Base-by-base conservation (phyloP, 2,113 vertebrate species). In the Macrotus californicus region DNA sequence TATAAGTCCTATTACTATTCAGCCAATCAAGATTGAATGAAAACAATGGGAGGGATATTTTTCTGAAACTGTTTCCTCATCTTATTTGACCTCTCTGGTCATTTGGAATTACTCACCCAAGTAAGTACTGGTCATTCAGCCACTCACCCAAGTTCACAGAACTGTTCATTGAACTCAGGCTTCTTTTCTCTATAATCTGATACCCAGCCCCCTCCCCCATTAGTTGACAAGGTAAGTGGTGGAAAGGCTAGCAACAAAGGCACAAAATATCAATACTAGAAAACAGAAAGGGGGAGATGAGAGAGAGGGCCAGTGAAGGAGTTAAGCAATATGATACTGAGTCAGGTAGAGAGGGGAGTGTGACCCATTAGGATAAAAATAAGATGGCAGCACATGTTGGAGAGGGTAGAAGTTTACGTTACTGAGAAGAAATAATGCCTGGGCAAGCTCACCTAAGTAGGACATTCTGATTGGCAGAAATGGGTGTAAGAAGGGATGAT, bases 381-480 rank as follows among this genome's bases (percentile, higher is more conserved):
- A 80, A 96, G 93, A 96, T 82, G 95, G 96, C 6, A 67, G 50
- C 77, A 52, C 39, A 48, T 76, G 92, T 75, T 77, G 70, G 84
- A 80, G 85, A 82, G 36, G 39, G 39, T 48, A 89, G 77, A 69
- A 94, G 86, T 91, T 52, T 80, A 29, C 7, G 24, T 75, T 95
- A 31, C 87, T 46, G 70, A 93, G 89, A 81, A 94, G 94, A 97
- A 96, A 86, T 48, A 95, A 91, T 72, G 67, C 66, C 76, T 1
- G 19, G 93, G 76, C 43, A 81, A 91, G 64, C 48, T n/a, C 34
- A 0, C 8, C 36, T 56, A 97, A 96, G 95, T 92, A 97, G 96
- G 95, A 87, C 97, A 95, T 85, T 93, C 73, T 96, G 94, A 97
- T 75, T 91, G 96, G 91, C 97, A 97, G 96, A 96, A 89, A 93